phyloP scores from a whole-genome alignment of 35 echinoderm and acorn worm genomes.

The Stichopus chloronotus region DNA sequence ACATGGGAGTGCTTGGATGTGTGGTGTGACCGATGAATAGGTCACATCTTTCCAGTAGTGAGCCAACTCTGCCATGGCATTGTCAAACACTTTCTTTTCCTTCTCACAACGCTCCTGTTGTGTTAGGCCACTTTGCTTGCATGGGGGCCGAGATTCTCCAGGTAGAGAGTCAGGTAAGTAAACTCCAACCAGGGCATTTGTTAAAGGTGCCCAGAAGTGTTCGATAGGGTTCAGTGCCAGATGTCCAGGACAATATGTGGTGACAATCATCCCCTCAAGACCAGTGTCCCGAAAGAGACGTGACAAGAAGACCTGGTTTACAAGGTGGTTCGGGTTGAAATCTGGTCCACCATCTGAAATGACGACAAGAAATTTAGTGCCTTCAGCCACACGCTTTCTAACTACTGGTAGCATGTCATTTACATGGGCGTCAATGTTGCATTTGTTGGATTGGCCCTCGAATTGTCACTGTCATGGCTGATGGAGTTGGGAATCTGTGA shows the following conservation, averaged over 20 bases:
- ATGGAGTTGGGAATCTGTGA: conserved; percentile 1
- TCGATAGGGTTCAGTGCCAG: conserved; percentile 49
- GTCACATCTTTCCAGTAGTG: conserved; percentile 7
- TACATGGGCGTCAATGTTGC: conserved; percentile 10
- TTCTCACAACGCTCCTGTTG: conserved; percentile 14
- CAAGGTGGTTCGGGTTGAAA: neutral
- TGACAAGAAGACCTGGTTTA: conserved; percentile 25
- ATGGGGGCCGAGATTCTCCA: conserved; percentile 45
- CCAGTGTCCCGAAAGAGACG: neutral
- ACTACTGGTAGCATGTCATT: conserved; percentile 34
- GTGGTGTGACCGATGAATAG: neutral
- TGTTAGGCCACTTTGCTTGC: conserved; percentile 15
- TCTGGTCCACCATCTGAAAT: conserved; percentile 60
- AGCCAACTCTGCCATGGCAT: conserved; percentile 18
- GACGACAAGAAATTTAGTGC: neutral
- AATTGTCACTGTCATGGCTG: neutral
- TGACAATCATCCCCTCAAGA: conserved; percentile 35
- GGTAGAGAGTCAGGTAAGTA: neutral
- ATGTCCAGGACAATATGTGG: conserved; percentile 32
- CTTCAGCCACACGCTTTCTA: conserved; percentile 25
- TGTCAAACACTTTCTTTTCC: conserved; percentile 37
- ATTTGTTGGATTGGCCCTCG: conserved; percentile 16
- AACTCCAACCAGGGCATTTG: conserved; percentile 44
- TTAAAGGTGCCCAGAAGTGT: conserved; percentile 21
- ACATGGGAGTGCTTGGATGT: neutral